phyloP scores from a whole-genome alignment of 2,797 vertebrate species.

The Bradypodion pumilum region DNA sequence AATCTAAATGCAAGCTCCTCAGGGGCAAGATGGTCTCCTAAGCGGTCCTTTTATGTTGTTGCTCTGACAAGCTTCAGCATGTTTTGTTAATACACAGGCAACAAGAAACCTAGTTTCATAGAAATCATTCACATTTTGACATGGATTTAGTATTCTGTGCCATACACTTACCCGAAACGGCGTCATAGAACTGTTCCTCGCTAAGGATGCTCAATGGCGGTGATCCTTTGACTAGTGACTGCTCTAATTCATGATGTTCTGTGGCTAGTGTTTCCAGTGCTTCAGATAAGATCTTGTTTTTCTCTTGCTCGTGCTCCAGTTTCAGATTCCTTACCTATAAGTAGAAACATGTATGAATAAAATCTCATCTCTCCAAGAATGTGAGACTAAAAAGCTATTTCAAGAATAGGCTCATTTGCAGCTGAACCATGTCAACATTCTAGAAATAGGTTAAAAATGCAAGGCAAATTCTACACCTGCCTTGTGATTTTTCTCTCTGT shows the following conservation, averaged over 20 bases:
- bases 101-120: rapidly evolving
- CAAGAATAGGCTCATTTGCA: conserved; percentile 55
- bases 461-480: conserved; percentile 40
- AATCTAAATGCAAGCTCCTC: neutral
- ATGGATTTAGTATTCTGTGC: neutral
- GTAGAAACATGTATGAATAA: conserved; percentile 71
- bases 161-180: conserved; percentile 86
- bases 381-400: conserved; percentile 55
- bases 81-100: neutral
- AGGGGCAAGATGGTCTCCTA: neutral
- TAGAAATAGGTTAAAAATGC: conserved; percentile 49
- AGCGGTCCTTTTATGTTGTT: neutral
- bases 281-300: conserved; percentile 96
- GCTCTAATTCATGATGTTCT: conserved; percentile 95
- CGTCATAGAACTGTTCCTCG: conserved; percentile 96
- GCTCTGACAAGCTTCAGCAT: no score
- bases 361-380: conserved; percentile 64
- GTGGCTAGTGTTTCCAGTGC: conserved; percentile 93
- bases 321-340: conserved; percentile 92
- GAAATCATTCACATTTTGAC: neutral
- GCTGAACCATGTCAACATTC: conserved; percentile 54
- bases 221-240: conserved; percentile 90
- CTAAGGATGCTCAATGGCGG: conserved; percentile 85
- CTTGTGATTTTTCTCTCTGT: conserved; percentile 42
- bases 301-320: conserved; percentile 95